phyloP scores from a whole-genome alignment of 1,140 invertebrate species.

The Apis laboriosa region DNA sequence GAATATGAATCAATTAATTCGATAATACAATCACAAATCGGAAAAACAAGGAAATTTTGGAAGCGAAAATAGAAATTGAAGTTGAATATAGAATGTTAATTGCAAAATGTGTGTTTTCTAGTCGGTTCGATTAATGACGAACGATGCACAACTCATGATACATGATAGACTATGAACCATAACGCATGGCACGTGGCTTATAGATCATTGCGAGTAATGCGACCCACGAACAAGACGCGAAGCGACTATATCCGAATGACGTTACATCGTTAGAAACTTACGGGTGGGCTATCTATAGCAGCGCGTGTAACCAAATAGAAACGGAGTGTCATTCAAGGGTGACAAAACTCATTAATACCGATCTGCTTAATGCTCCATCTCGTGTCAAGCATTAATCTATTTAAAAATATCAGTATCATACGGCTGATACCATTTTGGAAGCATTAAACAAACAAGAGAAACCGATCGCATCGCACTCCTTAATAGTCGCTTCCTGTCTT shows the following conservation, averaged over 20 bases:
- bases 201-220: slow-evolving; percentile 1
- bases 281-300: slow-evolving; percentile 81
- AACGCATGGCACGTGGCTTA: slow-evolving; percentile 26
- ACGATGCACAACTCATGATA: too few species aligned
- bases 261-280: slow-evolving; percentile 73
- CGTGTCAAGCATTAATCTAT: slow-evolving; percentile 80
- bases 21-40: slow-evolving; percentile 54
- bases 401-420: slow-evolving; percentile 77
- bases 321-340: slow-evolving; percentile 78
- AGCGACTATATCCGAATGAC: slow-evolving; percentile 47
- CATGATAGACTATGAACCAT: background rate
- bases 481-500: slow-evolving; percentile 36
- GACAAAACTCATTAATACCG: slow-evolving; percentile 81
- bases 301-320: slow-evolving; percentile 78
- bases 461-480: slow-evolving; percentile 13
- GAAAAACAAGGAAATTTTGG: slow-evolving; percentile 61
- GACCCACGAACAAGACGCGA: background rate
- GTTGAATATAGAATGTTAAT: background rate
- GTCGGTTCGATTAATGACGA: too few species aligned
- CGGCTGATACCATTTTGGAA: slow-evolving; percentile 48
- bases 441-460: background rate
- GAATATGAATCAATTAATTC: slow-evolving; percentile 71
- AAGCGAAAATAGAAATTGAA: background rate
- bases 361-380: slow-evolving; percentile 80
- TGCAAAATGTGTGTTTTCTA: too few species aligned